These are phyloP conservation scores for Erpornis zantholeuca DNA, from an alignment of 2,113 vertebrate genomes.

Conservation along the genomic window DNA sequence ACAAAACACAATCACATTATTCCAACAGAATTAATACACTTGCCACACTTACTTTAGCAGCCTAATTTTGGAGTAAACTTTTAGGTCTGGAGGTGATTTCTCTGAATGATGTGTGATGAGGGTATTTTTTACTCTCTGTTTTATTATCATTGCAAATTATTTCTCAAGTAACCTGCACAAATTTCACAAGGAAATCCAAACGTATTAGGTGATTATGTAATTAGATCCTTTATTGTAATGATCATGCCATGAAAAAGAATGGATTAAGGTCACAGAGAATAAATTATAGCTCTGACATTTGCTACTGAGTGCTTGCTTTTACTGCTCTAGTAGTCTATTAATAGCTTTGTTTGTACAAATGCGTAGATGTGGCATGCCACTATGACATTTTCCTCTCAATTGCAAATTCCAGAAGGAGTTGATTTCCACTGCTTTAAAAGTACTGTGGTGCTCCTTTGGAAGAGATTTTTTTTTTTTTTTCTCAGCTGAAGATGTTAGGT, in stretches of 20 bases:
- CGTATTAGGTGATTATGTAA: not conserved
- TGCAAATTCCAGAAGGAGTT: not conserved
- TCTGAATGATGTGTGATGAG: not conserved
- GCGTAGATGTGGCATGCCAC: not conserved
- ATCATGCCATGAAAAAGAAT: not conserved
- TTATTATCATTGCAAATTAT: not conserved
- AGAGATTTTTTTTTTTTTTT: not conserved
- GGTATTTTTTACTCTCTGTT: not conserved
- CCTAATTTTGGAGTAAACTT: not conserved
- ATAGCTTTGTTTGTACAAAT: not conserved
- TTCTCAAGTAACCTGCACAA: not conserved
- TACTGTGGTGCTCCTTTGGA: not conserved
- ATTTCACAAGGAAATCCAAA: not conserved
- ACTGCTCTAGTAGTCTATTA: not conserved
- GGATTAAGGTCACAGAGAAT: not conserved
- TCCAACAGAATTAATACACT: not conserved
- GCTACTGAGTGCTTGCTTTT: not conserved
- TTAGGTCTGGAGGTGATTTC: not conserved
- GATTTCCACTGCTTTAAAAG: not conserved
- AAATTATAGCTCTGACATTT: not conserved
- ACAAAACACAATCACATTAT: not conserved
- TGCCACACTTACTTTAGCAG: not conserved
- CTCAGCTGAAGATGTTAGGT: not conserved
- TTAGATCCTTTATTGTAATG: not conserved
- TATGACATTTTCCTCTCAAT: not conserved